Percentiles rank a stretch among this genome's conserved stretches.
phyloP scores from a whole-genome alignment of 2,113 vertebrate species.

The Calidris pygmaea region DNA sequence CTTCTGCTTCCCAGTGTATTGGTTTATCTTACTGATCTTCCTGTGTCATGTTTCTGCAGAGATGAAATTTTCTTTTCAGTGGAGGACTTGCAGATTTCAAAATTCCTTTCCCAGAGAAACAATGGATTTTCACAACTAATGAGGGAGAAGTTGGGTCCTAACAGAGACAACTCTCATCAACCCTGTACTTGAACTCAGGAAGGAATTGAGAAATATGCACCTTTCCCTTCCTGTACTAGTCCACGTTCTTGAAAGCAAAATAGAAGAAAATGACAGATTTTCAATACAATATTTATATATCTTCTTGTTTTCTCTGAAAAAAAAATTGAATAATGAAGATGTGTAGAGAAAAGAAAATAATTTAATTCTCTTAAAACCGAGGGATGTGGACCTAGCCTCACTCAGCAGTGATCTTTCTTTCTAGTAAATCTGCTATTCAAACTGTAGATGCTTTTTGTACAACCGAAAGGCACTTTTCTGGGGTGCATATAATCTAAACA shows the following conservation, averaged over 20 bases:
- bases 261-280: background rate
- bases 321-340: background rate
- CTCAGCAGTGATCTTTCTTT: background rate
- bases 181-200: rapidly evolving
- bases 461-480: background rate
- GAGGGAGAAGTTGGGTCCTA: background rate
- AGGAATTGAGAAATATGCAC: background rate
- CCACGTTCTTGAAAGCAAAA: background rate
- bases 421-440: background rate
- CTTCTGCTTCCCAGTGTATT: background rate
- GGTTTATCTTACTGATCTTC: background rate
- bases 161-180: background rate
- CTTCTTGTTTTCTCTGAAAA: background rate
- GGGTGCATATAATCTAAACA: background rate
- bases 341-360: background rate
- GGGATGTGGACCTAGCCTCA: background rate
- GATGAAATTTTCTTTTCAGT: background rate
- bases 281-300: background rate
- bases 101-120: background rate
- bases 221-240: background rate
- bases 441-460: background rate
- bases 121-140: background rate
- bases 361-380: background rate
- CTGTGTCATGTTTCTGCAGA: background rate
- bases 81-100: background rate